These are phyloP conservation scores for Minunthozetes semirufus DNA, from an alignment of 2,888 invertebrate genomes.

Conservation along the genomic window DNA sequence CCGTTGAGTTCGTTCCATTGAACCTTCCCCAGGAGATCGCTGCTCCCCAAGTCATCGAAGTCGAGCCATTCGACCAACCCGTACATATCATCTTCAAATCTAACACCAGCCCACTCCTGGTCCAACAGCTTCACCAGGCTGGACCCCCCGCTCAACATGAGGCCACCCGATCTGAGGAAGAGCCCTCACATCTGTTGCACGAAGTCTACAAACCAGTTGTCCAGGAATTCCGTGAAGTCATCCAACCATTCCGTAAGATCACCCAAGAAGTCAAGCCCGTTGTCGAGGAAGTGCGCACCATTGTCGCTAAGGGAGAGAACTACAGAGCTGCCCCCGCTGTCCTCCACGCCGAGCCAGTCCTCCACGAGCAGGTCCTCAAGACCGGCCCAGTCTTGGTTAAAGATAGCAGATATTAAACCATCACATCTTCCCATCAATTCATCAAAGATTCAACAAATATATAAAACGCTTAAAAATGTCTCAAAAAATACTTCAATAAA, in stretches of 20 bases:
- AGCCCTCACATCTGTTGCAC: constrained; percentile 10
- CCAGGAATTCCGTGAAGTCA: constrained; percentile 11
- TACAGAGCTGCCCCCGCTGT: background rate
- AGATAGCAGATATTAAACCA: background rate
- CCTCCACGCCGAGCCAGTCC: background rate
- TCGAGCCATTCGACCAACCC: constrained; percentile 2
- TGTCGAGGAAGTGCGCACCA: background rate
- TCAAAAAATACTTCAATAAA: background rate
- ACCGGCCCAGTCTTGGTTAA: background rate
- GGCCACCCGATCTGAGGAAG: constrained; percentile 25
- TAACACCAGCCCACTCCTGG: background rate
- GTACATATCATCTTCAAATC: constrained; percentile 4
- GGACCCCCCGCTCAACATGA: background rate
- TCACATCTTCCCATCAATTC: background rate
- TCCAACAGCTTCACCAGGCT: background rate
- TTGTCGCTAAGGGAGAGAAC: background rate
- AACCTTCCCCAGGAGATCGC: background rate
- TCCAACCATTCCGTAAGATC: constrained; percentile 23
- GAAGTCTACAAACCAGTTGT: constrained; percentile 11
- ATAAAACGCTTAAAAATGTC: background rate
- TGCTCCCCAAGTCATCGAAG: constrained; percentile 7
- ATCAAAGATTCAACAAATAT: background rate
- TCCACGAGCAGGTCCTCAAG: background rate
- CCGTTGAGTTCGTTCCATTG: constrained; percentile 10
- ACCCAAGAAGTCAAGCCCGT: constrained; percentile 24